Percentiles rank a stretch among this genome's conserved stretches.
Evolutionary conservation across 2,113 vertebrate genomes (phyloP).

Genomic region (Sula dactylatra): DNA sequence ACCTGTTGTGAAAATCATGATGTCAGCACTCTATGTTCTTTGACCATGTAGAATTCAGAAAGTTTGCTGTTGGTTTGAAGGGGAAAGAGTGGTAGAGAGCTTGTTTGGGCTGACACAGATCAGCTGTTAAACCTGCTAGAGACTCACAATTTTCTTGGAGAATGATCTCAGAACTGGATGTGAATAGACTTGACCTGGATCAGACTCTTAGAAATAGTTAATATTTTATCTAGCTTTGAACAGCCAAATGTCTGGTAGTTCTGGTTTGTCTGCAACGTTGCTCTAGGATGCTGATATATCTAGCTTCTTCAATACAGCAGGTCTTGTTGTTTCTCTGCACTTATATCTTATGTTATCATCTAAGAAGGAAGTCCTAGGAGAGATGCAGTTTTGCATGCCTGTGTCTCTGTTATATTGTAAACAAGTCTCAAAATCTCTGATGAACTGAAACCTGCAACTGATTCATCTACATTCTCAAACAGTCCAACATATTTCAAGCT

Average conservation of each 20-base stretch:
- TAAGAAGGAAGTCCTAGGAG: not conserved
- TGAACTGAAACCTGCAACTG: not conserved
- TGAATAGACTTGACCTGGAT: not conserved
- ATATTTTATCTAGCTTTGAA: not conserved
- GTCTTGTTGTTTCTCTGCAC: not conserved
- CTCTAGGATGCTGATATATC: not conserved
- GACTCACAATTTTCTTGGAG: not conserved
- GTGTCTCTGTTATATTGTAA: not conserved
- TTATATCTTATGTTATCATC: not conserved
- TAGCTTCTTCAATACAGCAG: not conserved
- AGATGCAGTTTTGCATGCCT: not conserved
- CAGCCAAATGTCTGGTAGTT: not conserved
- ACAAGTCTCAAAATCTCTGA: not conserved
- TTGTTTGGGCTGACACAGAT: not conserved
- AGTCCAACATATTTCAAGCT: not conserved
- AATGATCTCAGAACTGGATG: not conserved
- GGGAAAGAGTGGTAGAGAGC: not conserved
- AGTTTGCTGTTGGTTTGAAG: not conserved
- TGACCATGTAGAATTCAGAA: not conserved
- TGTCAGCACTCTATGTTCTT: not conserved
- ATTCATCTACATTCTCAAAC: not conserved
- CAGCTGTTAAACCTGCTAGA: not conserved
- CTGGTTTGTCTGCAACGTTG: not conserved
- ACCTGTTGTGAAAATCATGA: not conserved
- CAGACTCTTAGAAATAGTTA: not conserved